Evolutionary conservation across 2,113 vertebrate species (phyloP).

Genomic region (Lophius piscatorius): DNA sequence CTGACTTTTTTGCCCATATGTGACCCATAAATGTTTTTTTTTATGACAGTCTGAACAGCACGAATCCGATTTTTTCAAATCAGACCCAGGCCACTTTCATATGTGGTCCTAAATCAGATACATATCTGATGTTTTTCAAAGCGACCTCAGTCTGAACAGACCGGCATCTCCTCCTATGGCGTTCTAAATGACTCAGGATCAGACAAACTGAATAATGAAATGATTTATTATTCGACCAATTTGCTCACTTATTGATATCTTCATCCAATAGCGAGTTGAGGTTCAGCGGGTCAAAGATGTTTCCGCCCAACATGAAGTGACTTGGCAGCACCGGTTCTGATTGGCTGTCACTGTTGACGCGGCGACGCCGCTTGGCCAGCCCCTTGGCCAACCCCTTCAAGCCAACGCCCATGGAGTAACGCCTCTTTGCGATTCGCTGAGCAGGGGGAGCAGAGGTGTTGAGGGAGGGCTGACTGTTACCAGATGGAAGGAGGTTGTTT

Average conservation of each 20-base stretch:
- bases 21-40: too few species aligned
- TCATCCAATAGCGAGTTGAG: constrained; percentile 93
- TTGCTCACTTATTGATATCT: constrained; percentile 85
- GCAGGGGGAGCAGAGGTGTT: background rate
- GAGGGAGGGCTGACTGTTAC: constrained; percentile 30
- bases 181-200: too few species aligned
- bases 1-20: too few species aligned
- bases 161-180: too few species aligned
- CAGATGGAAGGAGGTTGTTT: constrained; percentile 79
- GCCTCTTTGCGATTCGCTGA: constrained; percentile 79
- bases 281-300: constrained; percentile 93
- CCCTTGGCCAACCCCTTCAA: constrained; percentile 86
- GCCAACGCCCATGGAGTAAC: constrained; percentile 83
- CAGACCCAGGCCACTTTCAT: too few species aligned
- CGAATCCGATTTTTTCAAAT: too few species aligned
- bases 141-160: too few species aligned
- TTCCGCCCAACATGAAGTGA: constrained; percentile 90
- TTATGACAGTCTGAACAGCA: too few species aligned
- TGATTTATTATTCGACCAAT: too few species aligned
- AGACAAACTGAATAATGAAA: too few species aligned
- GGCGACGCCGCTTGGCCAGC: constrained; percentile 82
- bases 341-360: constrained; percentile 85
- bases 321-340: constrained; percentile 84
- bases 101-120: too few species aligned
- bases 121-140: too few species aligned